Conservation (phyloP, 1,140 invertebrate genomes). For the Batillaria attramentaria region DNA sequence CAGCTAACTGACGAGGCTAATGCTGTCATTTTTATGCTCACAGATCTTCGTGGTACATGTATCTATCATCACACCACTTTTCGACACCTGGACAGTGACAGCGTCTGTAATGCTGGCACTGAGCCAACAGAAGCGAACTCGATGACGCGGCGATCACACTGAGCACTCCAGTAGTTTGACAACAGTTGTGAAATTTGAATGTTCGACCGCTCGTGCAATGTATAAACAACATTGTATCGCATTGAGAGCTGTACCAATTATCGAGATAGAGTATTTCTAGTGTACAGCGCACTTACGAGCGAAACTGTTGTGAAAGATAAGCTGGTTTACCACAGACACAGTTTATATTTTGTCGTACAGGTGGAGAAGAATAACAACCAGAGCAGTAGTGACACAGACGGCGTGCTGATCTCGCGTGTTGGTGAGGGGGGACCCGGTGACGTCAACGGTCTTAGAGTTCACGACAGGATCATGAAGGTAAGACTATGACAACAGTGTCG, state of each 20-base stretch:
- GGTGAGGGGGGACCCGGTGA: constrained; percentile 39
- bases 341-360: constrained; percentile 15
- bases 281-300: not conserved
- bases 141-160: too few species aligned
- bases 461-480: constrained; percentile 49
- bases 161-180: too few species aligned
- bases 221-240: too few species aligned
- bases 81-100: too few species aligned
- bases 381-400: not conserved
- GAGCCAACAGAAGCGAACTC: too few species aligned
- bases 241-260: too few species aligned
- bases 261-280: not conserved
- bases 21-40: too few species aligned
- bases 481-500: not conserved
- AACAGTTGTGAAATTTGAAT: too few species aligned
- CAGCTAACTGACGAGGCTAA: not conserved
- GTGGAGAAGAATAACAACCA: constrained; percentile 43
- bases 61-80: too few species aligned
- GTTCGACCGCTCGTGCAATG: too few species aligned
- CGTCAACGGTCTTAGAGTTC: constrained; percentile 32
- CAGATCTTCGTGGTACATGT: too few species aligned
- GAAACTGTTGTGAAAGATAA: not conserved
- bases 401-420: constrained; percentile 41
- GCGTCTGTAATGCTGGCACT: too few species aligned
- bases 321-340: not conserved